phyloP scores from a whole-genome alignment of 1,140 invertebrate genomes.

The Anastatus disparis region DNA sequence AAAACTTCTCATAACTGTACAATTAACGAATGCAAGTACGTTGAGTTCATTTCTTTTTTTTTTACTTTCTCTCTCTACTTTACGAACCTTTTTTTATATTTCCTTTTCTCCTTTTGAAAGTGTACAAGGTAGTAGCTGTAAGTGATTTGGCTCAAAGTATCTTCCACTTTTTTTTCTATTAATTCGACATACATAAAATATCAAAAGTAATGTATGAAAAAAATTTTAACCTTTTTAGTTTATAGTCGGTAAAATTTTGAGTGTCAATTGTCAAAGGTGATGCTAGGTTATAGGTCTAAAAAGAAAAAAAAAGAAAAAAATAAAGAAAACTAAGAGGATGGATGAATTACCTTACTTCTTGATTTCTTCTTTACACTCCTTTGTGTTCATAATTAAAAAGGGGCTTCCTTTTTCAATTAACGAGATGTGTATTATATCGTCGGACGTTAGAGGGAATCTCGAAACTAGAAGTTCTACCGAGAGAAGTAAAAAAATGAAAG shows the following conservation, averaged over 20 bases:
- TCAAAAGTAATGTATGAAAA: too few species aligned
- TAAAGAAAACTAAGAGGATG: too few species aligned
- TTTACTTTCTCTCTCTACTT: conserved; percentile 44
- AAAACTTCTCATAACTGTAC: conserved; percentile 10
- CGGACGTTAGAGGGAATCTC: too few species aligned
- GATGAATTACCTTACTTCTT: too few species aligned
- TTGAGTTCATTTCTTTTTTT: conserved; percentile 36
- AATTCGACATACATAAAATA: too few species aligned
- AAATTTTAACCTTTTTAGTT: too few species aligned
- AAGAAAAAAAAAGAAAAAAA: too few species aligned
- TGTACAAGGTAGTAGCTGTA: background rate
- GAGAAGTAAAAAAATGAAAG: background rate
- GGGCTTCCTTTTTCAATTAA: conserved; percentile 50
- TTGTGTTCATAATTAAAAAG: background rate
- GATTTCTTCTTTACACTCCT: too few species aligned
- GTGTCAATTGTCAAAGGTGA: conserved; percentile 7
- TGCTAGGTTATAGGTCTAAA: too few species aligned
- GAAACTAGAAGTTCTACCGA: too few species aligned
- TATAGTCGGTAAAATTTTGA: background rate
- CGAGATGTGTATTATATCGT: conserved; percentile 40
- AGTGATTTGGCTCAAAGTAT: background rate
- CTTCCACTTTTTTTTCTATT: too few species aligned
- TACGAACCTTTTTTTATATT: background rate
- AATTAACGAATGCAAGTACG: conserved; percentile 2
- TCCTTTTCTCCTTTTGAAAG: background rate